These are phyloP conservation scores for Pelobates fuscus DNA, from an alignment of 2,113 vertebrate species.

Conservation along the genomic window DNA sequence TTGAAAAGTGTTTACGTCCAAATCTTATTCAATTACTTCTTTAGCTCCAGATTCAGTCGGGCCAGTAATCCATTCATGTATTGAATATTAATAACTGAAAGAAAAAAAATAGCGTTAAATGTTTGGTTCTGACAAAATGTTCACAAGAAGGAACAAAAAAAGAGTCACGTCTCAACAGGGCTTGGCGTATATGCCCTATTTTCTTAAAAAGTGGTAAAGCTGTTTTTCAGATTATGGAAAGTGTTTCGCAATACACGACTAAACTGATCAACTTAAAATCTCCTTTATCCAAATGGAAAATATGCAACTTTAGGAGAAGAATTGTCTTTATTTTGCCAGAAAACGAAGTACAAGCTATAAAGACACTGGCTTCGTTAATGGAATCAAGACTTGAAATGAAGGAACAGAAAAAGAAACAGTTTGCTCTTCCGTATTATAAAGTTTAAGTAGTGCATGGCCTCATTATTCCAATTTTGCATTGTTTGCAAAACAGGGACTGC, in stretches of 20 bases:
- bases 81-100: slow-evolving; percentile 71
- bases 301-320: slow-evolving; percentile 6
- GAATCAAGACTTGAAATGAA: slow-evolving; percentile 17
- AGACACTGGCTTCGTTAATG: slow-evolving; percentile 31
- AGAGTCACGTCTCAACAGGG: slow-evolving; percentile 5
- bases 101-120: slow-evolving; percentile 50
- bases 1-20: slow-evolving; percentile 69
- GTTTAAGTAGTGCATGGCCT: not conserved
- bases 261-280: slow-evolving; percentile 20
- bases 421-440: not conserved
- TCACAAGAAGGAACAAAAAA: not conserved
- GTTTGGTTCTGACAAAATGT: not conserved
- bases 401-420: not conserved
- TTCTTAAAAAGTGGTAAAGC: slow-evolving; percentile 13
- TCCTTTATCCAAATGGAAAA: slow-evolving; percentile 41
- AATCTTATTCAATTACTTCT: slow-evolving; percentile 64
- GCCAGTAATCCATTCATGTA: slow-evolving; percentile 62
- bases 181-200: slow-evolving; percentile 7
- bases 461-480: not conserved
- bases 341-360: not conserved
- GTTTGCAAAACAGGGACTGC: not conserved
- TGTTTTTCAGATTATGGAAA: slow-evolving; percentile 34
- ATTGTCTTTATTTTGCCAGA: not conserved
- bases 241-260: slow-evolving; percentile 20
- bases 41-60: slow-evolving; percentile 63